phyloP scores from a whole-genome alignment of 2,797 vertebrate genomes.

The Varecia variegata region DNA sequence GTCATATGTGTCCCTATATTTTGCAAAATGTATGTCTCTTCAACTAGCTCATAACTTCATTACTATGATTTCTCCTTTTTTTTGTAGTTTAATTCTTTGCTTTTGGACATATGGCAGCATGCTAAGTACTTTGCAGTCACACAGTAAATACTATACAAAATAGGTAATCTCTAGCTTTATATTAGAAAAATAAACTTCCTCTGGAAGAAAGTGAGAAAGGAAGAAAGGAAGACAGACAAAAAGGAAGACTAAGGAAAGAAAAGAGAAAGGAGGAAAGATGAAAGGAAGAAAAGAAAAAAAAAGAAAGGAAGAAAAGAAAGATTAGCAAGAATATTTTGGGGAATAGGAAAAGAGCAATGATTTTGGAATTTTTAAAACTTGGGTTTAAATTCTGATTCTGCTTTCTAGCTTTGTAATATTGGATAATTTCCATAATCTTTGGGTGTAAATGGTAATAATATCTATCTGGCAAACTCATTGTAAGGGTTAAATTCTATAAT shows the following conservation, averaged over 20 bases:
- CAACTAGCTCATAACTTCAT: neutral
- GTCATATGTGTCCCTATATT: neutral
- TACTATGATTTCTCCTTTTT: neutral
- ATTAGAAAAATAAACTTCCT: neutral
- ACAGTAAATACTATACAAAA: neutral
- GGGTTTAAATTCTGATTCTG: constrained; percentile 18
- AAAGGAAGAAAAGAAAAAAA: neutral
- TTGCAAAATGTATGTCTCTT: constrained; percentile 1
- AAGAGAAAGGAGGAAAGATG: neutral
- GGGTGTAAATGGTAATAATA: neutral
- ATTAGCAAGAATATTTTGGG: neutral
- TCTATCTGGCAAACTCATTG: neutral
- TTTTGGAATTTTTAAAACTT: constrained; percentile 19
- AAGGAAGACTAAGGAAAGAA: neutral
- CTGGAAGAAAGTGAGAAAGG: neutral
- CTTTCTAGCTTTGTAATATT: neutral
- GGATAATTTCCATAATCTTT: neutral
- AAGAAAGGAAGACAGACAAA: neutral
- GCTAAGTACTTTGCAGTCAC: neutral
- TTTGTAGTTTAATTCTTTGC: neutral
- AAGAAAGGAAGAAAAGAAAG: neutral
- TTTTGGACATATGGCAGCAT: neutral
- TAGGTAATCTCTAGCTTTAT: constrained; percentile 3
- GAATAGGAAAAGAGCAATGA: neutral
- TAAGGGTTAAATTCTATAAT: neutral